These are phyloP conservation scores for Pseudanteris insignis DNA, from an alignment of 2,888 invertebrate species.

Conservation along the genomic window DNA sequence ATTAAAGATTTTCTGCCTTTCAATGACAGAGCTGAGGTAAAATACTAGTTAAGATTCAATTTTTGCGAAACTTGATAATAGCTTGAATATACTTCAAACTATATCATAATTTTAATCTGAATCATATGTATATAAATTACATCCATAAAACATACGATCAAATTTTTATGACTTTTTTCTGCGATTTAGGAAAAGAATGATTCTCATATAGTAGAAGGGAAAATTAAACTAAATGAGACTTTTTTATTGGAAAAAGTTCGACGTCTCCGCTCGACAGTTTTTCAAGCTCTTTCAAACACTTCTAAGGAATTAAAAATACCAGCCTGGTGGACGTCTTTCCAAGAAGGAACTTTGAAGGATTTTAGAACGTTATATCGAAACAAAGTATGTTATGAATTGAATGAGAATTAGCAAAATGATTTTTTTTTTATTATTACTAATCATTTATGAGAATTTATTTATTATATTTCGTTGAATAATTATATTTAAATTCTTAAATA, in stretches of 20 bases:
- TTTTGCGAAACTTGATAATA: too few species aligned
- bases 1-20: conserved; percentile 50
- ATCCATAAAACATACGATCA: background rate
- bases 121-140: background rate
- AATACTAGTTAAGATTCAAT: too few species aligned
- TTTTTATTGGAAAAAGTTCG: conserved; percentile 49
- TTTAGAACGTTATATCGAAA: conserved; percentile 51
- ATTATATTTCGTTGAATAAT: too few species aligned
- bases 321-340: conserved; percentile 58
- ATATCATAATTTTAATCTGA: background rate
- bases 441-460: too few species aligned
- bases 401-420: too few species aligned
- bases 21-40: conserved; percentile 45
- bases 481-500: too few species aligned
- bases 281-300: conserved; percentile 48
- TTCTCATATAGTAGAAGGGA: conserved; percentile 14
- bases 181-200: conserved; percentile 30
- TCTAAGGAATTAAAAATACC: conserved; percentile 51
- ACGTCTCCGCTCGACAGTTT: conserved; percentile 46
- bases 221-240: conserved; percentile 46
- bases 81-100: too few species aligned
- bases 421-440: too few species aligned
- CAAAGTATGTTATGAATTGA: conserved; percentile 50
- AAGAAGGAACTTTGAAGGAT: conserved; percentile 53
- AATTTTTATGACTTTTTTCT: conserved; percentile 2